These are phyloP conservation scores for Agriopis leucophaearia DNA, from an alignment of 2,888 invertebrate species.

Conservation along the genomic window DNA sequence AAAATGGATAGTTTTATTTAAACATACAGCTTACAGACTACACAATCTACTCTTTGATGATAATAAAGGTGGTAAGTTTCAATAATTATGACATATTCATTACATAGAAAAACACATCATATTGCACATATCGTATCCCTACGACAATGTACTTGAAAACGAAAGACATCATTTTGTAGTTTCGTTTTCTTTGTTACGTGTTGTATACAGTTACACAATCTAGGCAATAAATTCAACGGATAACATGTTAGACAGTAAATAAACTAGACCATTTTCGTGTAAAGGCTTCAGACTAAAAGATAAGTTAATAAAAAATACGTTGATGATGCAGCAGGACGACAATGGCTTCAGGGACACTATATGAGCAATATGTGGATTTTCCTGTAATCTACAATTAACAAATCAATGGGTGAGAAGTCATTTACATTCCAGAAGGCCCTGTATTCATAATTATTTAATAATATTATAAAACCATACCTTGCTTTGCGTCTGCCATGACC, in stretches of 20 bases:
- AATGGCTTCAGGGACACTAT: neutral
- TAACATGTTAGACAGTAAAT: neutral
- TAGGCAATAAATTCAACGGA: neutral
- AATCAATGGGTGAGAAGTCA: neutral
- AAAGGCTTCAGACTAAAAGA: slow-evolving; percentile 26
- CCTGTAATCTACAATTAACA: neutral
- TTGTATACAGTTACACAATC: neutral
- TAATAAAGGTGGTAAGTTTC: neutral
- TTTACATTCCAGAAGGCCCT: neutral
- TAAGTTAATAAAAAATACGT: slow-evolving; percentile 59
- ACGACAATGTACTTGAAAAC: slow-evolving; percentile 6
- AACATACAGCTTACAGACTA: neutral
- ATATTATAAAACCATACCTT: slow-evolving; percentile 69
- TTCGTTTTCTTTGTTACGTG: neutral
- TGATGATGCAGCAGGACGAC: slow-evolving; percentile 67
- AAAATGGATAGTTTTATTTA: neutral
- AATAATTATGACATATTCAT: neutral
- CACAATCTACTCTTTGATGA: neutral
- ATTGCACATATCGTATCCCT: neutral
- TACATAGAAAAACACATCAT: neutral
- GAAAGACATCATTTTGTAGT: neutral
- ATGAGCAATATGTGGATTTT: neutral
- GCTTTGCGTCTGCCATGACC: slow-evolving; percentile 85
- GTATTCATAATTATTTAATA: neutral
- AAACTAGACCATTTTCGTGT: slow-evolving; percentile 5